Evolutionary conservation across 2,797 vertebrate species (phyloP).

Genomic region (Sebastes variabilis): DNA sequence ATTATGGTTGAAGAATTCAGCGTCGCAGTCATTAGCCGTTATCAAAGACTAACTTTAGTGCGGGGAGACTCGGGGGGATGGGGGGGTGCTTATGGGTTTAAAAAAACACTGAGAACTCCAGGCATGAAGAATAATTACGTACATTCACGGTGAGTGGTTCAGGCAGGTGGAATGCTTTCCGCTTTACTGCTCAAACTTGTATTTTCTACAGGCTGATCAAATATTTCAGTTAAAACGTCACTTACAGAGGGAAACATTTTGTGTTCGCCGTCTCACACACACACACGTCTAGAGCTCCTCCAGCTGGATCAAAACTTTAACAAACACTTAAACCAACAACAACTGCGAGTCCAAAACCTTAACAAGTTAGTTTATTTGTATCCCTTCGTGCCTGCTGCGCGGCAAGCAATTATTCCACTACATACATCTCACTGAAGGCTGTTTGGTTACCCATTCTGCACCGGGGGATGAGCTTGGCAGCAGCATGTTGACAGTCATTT

Average conservation of each 20-base stretch:
- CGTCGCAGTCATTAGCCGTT: constrained; percentile 61
- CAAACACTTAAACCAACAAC: constrained; percentile 16
- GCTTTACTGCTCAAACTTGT: constrained; percentile 30
- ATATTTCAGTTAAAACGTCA: constrained; percentile 34
- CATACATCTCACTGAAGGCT: constrained; percentile 58
- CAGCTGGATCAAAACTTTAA: constrained; percentile 50
- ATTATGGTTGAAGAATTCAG: constrained; percentile 67
- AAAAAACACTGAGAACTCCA: constrained; percentile 41
- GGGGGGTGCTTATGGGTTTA: constrained; percentile 37
- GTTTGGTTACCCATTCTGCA: constrained; percentile 55
- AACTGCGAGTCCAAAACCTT: constrained; percentile 29
- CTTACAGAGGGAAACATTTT: not conserved
- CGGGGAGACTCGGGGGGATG: constrained; percentile 2
- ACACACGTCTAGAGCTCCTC: constrained; percentile 27
- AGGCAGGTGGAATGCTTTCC: constrained; percentile 58
- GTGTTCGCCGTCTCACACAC: constrained; percentile 1
- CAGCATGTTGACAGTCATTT: constrained; percentile 61
- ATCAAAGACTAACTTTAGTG: constrained; percentile 63
- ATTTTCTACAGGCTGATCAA: constrained; percentile 50
- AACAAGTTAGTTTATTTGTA: constrained; percentile 55
- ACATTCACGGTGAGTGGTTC: constrained; percentile 48
- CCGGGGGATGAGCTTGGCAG: constrained; percentile 64
- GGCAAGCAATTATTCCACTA: constrained; percentile 65
- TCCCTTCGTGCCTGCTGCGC: constrained; percentile 26
- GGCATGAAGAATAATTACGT: constrained; percentile 62